Base-by-base conservation (phyloP, 2,797 vertebrate species). In the Geotrypetes seraphini region DNA sequence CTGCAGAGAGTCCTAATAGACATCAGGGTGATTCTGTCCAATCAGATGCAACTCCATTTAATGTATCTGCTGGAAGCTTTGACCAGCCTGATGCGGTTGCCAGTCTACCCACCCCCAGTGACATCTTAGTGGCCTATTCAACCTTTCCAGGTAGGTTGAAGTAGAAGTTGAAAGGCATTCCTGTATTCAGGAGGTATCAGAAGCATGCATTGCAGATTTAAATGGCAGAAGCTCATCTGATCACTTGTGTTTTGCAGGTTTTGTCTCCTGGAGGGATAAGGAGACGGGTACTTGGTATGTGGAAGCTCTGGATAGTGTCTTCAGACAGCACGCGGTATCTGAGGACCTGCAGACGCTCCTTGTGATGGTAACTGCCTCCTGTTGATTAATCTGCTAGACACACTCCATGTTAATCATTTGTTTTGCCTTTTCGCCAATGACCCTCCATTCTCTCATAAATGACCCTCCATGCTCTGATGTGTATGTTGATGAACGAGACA, bases 101-200 rank as follows among this genome's bases (percentile, higher is more conserved):
- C 3, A 70, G 71, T 8, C 69, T 99, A 36, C 96, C 96, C 21
- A 94, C 86, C 0, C 69, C 90, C 5, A 82, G 91, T 0, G 96
- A 99, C 70, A 97, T 98, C 58, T 71, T 99, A 36, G 92, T 99
- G 39, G 95, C 90, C 45, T 97, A 97, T 60, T 96, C 94, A 2
- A 96, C 94, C 4, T 96, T 89, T 45, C 92, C 95, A 36, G 93
- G 96, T 97, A n/a, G n/a, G n/a, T n/a, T n/a, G n/a, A 33, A 56
- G 68, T 10, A 5, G n/a, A n/a, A n/a, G n/a, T n/a, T n/a, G n/a
- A n/a, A n/a, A n/a, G n/a, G n/a, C n/a, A n/a, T n/a, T n/a, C n/a
- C n/a, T n/a, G n/a, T n/a, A n/a, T n/a, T n/a, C n/a, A n/a, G n/a
- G n/a, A n/a, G n/a, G n/a, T n/a, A n/a, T n/a, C n/a, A n/a, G n/a